Percentiles rank a stretch among this genome's conserved stretches.
phyloP scores from a whole-genome alignment of 2,797 vertebrate species.

The Denticeps clupeoides region DNA sequence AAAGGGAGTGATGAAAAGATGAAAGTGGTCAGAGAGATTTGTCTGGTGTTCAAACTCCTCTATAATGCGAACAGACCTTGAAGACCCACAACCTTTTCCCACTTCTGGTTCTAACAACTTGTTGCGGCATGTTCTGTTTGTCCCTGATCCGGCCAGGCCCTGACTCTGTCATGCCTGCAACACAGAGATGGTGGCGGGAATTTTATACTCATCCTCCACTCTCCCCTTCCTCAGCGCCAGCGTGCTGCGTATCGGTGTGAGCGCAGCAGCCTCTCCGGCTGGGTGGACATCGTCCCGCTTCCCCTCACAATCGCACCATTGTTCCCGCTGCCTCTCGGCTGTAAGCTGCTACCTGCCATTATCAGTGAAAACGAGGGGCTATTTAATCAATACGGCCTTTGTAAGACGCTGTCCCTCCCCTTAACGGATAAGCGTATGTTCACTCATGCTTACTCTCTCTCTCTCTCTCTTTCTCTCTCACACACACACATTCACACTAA shows the following conservation, averaged over 20 bases:
- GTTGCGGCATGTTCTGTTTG: no score
- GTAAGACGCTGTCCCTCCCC: slow-evolving; percentile 12
- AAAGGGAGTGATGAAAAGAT: no score
- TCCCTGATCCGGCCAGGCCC: no score
- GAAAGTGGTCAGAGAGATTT: no score
- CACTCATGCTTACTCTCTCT: background rate
- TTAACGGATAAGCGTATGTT: background rate
- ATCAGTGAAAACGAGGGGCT: slow-evolving; percentile 14
- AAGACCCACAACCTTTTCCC: no score
- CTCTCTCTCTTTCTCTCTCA: background rate
- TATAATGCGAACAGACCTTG: no score
- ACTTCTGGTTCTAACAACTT: no score
- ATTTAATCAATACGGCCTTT: slow-evolving; percentile 29
- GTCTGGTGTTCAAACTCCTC: no score
- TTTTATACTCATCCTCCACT: background rate
- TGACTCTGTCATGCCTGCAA: no score
- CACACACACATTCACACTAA: background rate
- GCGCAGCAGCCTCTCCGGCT: background rate
- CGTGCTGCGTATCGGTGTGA: background rate
- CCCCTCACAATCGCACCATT: slow-evolving; percentile 20
- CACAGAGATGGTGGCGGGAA: slow-evolving; percentile 12
- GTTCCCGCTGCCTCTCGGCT: slow-evolving; percentile 10
- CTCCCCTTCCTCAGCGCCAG: no score
- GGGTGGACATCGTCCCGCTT: background rate
- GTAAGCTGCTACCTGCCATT: slow-evolving; percentile 16